Conservation (phyloP, 2,888 invertebrate species). For the Cephus spinipes region DNA sequence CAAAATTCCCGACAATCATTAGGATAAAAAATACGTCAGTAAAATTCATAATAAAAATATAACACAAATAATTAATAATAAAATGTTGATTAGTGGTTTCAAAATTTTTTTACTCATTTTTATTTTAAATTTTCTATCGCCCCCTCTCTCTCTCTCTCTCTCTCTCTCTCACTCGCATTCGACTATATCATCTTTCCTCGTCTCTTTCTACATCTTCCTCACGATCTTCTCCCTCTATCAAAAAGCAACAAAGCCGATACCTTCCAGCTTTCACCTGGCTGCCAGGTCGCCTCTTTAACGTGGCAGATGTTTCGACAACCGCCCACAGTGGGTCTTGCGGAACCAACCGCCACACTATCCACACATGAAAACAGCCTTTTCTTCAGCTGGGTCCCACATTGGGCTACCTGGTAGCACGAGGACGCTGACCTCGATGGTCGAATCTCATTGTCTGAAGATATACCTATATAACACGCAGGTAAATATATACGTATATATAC, state of each 20-base stretch:
- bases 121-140: too few relatives aligned
- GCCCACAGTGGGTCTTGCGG: background rate
- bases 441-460: background rate
- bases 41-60: too few relatives aligned
- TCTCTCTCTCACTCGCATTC: background rate
- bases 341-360: background rate
- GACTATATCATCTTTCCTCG: background rate
- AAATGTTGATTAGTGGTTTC: too few relatives aligned
- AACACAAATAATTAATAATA: too few relatives aligned
- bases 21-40: too few relatives aligned
- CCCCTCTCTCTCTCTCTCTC: too few relatives aligned
- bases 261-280: conserved; percentile 4
- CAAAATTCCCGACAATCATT: too few relatives aligned
- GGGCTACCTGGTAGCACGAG: background rate
- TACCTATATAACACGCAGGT: background rate
- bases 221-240: background rate
- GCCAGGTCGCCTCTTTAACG: background rate
- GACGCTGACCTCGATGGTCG: background rate
- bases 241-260: background rate
- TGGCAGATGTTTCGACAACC: conserved; percentile 9
- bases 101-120: too few relatives aligned
- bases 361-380: conserved; percentile 3
- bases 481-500: background rate
- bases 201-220: background rate
- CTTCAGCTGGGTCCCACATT: background rate